Percentiles rank a stretch among this genome's conserved stretches.
These are phyloP conservation scores for Anisognathus igniventris DNA, from an alignment of 2,797 vertebrate genomes.

Conservation along the genomic window DNA sequence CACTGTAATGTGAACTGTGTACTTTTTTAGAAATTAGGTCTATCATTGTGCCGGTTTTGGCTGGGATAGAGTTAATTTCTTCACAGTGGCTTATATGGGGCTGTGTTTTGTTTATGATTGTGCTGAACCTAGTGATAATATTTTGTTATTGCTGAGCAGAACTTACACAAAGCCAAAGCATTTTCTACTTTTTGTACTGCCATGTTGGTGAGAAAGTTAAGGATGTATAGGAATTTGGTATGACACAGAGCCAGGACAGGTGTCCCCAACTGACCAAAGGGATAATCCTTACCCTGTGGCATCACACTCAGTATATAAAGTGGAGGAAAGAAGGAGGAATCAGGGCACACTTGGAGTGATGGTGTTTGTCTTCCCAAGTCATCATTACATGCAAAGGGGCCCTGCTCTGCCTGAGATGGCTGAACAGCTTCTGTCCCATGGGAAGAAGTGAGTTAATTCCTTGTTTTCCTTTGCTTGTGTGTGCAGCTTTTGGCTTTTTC, in stretches of 20 bases:
- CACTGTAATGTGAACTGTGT: not conserved
- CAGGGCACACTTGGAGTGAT: too few species aligned
- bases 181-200: not conserved
- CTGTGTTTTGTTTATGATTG: not conserved
- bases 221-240: not conserved
- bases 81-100: not conserved
- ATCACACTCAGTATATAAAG: not conserved
- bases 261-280: not conserved
- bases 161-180: not conserved
- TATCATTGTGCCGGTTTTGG: not conserved
- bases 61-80: not conserved
- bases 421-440: not conserved
- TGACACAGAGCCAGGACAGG: not conserved
- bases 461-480: not conserved
- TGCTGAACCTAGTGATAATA: not conserved
- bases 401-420: not conserved
- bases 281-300: not conserved
- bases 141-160: not conserved
- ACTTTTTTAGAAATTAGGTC: not conserved
- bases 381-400: accelerated
- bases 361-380: not conserved
- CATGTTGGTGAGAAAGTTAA: not conserved
- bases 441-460: not conserved
- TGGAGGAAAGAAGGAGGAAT: not conserved
- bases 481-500: not conserved